Evolutionary conservation across 2,113 vertebrate species (phyloP).

Genomic region (Panurus biarmicus): DNA sequence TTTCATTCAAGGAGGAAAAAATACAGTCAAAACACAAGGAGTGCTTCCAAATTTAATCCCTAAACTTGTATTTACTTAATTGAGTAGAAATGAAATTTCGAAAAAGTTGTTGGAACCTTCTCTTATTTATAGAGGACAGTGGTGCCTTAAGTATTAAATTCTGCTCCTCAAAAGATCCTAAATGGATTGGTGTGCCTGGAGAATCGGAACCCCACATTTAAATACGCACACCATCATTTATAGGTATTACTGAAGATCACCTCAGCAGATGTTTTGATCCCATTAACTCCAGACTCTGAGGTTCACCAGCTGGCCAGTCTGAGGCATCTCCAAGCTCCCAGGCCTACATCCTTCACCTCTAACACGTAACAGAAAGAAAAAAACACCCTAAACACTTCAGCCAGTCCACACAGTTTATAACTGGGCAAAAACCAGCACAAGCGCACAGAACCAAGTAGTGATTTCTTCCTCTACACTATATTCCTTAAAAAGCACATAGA

Average conservation of each 20-base stretch:
- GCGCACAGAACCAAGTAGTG: background rate
- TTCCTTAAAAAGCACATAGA: background rate
- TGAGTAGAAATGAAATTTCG: background rate
- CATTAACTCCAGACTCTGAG: background rate
- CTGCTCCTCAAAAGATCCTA: background rate
- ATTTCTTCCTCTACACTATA: background rate
- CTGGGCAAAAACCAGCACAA: background rate
- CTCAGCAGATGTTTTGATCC: background rate
- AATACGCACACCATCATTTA: background rate
- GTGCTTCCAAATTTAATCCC: background rate
- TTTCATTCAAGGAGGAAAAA: background rate
- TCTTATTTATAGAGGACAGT: background rate
- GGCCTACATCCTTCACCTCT: background rate
- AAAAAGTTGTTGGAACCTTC: background rate
- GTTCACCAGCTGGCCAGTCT: background rate
- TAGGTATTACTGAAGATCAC: background rate
- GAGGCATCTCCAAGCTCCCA: background rate
- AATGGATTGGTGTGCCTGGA: background rate
- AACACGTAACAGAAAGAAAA: background rate
- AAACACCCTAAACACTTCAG: background rate
- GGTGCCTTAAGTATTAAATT: background rate
- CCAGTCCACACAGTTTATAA: background rate
- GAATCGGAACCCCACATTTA: background rate
- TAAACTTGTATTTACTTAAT: background rate
- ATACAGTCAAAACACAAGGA: background rate